Conservation (phyloP, 2,113 vertebrate species). For the Trochalopteron elliotii region DNA sequence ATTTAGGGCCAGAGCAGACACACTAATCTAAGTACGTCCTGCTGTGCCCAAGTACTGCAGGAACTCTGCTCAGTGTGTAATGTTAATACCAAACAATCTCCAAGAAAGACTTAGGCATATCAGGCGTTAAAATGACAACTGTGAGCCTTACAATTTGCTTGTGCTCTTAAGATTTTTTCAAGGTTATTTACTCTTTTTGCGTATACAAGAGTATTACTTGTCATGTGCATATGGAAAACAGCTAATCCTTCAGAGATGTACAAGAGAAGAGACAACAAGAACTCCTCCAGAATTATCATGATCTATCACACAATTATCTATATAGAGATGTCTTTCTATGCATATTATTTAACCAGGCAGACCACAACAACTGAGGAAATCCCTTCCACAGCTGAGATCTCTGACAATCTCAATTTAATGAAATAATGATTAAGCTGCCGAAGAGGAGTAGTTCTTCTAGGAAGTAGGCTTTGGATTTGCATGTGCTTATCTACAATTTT, state of each 20-base stretch:
- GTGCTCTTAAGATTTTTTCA: constrained; percentile 12
- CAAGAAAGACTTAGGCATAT: constrained; percentile 3
- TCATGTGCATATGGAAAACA: neutral
- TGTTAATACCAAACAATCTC: neutral
- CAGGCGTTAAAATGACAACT: constrained; percentile 16
- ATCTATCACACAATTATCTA: constrained; percentile 43
- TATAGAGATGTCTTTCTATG: neutral
- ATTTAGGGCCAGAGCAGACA: constrained; percentile 13
- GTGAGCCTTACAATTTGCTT: neutral
- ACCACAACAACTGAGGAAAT: neutral
- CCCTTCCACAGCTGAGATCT: neutral
- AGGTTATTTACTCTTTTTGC: neutral
- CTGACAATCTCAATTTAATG: neutral
- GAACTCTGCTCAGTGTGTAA: neutral
- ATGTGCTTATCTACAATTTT: accelerated
- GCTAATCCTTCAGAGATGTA: neutral
- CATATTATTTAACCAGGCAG: neutral
- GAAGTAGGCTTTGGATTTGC: neutral
- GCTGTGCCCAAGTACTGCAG: neutral
- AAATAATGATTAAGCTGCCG: neutral
- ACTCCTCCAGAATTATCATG: neutral
- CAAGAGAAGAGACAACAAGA: neutral
- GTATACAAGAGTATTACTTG: neutral
- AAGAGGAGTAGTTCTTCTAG: neutral
- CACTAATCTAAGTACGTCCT: neutral